A percentile compares a stretch with the other conserved stretches of the same genome.
phyloP scores from a whole-genome alignment of 2,797 vertebrate species.

The Onychomys torridus region DNA sequence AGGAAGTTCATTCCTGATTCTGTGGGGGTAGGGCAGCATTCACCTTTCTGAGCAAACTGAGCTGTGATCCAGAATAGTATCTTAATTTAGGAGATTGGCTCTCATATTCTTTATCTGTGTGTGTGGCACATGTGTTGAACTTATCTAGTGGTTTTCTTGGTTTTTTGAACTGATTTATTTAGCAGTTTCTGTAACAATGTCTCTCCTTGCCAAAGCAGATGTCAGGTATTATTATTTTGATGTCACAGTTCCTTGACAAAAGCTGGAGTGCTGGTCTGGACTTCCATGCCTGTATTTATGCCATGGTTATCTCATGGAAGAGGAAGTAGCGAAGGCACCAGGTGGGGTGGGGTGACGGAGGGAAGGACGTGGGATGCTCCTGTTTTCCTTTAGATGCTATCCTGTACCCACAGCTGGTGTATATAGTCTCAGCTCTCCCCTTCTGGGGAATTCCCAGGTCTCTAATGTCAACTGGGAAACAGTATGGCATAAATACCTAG shows the following conservation, averaged over 20 bases:
- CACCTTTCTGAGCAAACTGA: conserved; percentile 5
- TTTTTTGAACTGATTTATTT: conserved; percentile 33
- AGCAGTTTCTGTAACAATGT: conserved; percentile 30
- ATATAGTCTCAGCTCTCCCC: neutral
- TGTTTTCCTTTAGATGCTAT: neutral
- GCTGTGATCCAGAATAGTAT: neutral
- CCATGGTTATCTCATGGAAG: neutral
- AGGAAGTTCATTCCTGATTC: neutral
- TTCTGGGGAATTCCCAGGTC: neutral
- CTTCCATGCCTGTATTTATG: neutral
- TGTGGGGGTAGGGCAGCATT: conserved; percentile 2
- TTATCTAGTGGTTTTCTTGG: neutral
- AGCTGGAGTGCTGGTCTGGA: conserved; percentile 44
- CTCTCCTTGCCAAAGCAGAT: neutral
- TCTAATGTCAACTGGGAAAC: conserved; percentile 22
- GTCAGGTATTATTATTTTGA: neutral
- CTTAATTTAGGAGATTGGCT: neutral
- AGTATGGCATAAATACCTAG: neutral
- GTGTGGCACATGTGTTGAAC: neutral
- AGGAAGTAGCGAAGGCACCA: neutral
- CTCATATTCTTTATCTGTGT: neutral
- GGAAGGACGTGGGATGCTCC: neutral
- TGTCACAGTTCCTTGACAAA: conserved; percentile 33
- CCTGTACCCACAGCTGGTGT: neutral
- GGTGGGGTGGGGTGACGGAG: too few relatives aligned